Base-by-base conservation (phyloP, 2,113 vertebrate genomes). In the Hystrix brachyura region DNA sequence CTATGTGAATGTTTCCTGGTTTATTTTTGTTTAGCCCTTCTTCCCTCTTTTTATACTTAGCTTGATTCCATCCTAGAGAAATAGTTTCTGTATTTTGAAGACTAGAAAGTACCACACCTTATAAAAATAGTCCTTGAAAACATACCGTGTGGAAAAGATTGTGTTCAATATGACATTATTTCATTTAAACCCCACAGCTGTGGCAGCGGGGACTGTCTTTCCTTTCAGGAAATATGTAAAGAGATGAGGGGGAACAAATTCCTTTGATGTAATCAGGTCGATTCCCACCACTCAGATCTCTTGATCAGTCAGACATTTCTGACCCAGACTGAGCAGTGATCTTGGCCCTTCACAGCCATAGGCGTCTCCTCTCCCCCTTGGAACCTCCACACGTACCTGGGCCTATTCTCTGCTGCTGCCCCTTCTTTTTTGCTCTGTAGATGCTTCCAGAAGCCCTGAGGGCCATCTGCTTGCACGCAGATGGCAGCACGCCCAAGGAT, bases 131-230 rank as follows among this genome's bases (percentile, higher is more conserved):
- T 29, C 46, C 81, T 34, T 59, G 78, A 21, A 74, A 18, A 19
- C 0, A 2, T 38, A 0, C 29, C 38, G 1, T 1, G 0, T 29
- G 27, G 38, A 10, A 0, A 17, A 18, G 4, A 3, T 62, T 2
- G 23, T 51, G 32, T 46, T 25, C 0, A n/a, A 19, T 3, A 3
- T 13, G n/a, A 19, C 4, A 0, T 14, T 12, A 4, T 51, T 89
- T 59, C 43, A 51, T 48, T 92, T n/a, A 29, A 91, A 19, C 4
- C 53, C 43, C 2, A 6, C 9, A 17, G 67, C 60, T 3, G 18
- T 1, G 18, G 43, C 9, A 2, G 15, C 7, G 10, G 51, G 34
- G 4, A 25, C 23, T n/a, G 0, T 21, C 23, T 1, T 59, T 72
- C n/a, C 57, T 55, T 71, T 18, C n/a, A 29, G 1, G 0, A 32